Base-by-base conservation (phyloP, 2,888 invertebrate genomes). In the Cephus sareptanus region DNA sequence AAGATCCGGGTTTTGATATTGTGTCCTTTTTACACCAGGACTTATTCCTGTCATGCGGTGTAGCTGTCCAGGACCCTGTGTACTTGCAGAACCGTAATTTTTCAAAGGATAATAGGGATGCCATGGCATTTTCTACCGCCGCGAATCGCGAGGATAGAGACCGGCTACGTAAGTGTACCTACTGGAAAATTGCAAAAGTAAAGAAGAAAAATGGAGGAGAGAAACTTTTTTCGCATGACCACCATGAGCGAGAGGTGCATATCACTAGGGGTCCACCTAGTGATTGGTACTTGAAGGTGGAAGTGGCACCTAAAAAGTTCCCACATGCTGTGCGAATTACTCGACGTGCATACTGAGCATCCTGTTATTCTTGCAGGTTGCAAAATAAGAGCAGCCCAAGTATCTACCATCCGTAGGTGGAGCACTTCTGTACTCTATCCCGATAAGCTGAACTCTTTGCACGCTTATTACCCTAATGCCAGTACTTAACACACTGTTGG, bases 401-500 rank as follows among this genome's bases (percentile, higher is more conserved):
- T 74, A 81, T 75, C 81, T 79, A 75, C 79, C 80, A 79, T 81
- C 78, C 76, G 85, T 85, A 85, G 86, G 86, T 86, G 85, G 84
- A 82, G 81, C 84, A 86, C 85, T 86, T 85, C 84, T 84, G 80
- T 81, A 80, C 79, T 71, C 76, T 73, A 76, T 81, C 74, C 79
- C 83, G 83, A 85, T 86, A 86, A 85, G 80, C 83, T 81, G 83
- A 83, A 81, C 87, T 88, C 88, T 90, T 89, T 90, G 88, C 89
- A 90, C 89, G 89, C 89, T 90, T 90, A 90, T 91, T 90, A 89
- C 88, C 88, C 88, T 90, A 90, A 90, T 90, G 88, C 84, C 88
- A 90, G 90, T 90, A 89, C 89, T 90, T 91, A 90, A 87, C 89
- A 90, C 90, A 86, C 88, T 85, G 87, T 90, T 89, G 86, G 87